Percentiles rank a stretch among this genome's conserved stretches.
Conservation (phyloP, 2,888 invertebrate genomes). For the Chrysopilus asiliformis region DNA sequence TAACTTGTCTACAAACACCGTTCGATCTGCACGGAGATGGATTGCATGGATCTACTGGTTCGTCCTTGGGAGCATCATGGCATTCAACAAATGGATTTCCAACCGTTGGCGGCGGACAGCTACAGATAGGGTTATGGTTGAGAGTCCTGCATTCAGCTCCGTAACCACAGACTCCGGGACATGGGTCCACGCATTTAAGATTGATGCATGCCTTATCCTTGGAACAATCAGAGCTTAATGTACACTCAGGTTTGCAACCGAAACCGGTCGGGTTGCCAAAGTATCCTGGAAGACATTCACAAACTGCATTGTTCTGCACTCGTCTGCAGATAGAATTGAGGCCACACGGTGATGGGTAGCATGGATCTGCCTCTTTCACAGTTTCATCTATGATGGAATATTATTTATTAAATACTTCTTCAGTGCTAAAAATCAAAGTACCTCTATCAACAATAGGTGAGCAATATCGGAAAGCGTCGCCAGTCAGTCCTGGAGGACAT, state of each 20-base stretch:
- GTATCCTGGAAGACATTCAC: conserved; percentile 64
- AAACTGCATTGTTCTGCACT: conserved; percentile 44
- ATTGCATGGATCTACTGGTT: conserved; percentile 58
- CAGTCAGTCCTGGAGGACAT: conserved; percentile 48
- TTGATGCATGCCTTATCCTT: conserved; percentile 62
- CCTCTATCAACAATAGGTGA: conserved; percentile 24
- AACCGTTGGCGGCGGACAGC: conserved; percentile 54
- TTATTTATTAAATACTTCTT: not conserved
- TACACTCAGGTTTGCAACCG: conserved; percentile 70
- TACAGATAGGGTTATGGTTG: conserved; percentile 76
- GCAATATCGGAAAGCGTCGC: conserved; percentile 48
- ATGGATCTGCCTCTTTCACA: conserved; percentile 36
- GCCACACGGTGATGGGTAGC: conserved; percentile 63
- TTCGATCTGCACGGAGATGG: conserved; percentile 74
- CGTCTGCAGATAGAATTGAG: conserved; percentile 56
- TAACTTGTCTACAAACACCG: conserved; percentile 63
- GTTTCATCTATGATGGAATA: conserved; percentile 5
- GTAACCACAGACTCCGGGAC: conserved; percentile 65
- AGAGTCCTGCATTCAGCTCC: conserved; percentile 64
- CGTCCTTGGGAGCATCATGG: conserved; percentile 28
- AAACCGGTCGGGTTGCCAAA: conserved; percentile 51
- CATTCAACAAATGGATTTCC: conserved; percentile 73
- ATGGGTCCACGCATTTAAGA: conserved; percentile 68
- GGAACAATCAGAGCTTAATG: conserved; percentile 67
- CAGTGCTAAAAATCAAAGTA: not conserved